phyloP scores from a whole-genome alignment of 2,797 vertebrate species.

The Macrochelys suwanniensis region DNA sequence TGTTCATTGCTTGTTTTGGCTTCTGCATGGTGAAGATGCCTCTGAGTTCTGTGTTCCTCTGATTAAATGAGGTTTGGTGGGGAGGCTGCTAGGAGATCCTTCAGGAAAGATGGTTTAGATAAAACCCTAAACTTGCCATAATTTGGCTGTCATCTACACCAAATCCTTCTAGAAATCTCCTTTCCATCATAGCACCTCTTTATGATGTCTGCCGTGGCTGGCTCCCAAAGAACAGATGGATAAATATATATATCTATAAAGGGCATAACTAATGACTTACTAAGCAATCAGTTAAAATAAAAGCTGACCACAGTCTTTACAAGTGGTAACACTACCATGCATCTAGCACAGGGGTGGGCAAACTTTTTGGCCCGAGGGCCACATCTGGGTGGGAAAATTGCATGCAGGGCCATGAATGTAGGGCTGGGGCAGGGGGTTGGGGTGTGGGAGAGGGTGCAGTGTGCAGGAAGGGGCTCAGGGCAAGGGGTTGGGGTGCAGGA shows the following conservation, averaged over 20 bases:
- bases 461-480: too few species aligned
- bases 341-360: neutral
- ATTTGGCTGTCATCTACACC: neutral
- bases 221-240: neutral
- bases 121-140: neutral
- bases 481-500: too few species aligned
- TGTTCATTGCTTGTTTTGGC: conserved; percentile 3
- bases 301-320: neutral
- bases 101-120: neutral
- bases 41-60: neutral
- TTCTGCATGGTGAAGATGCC: neutral
- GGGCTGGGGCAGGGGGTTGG: too few species aligned
- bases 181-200: neutral
- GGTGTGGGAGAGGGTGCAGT: too few species aligned
- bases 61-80: neutral
- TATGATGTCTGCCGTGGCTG: neutral
- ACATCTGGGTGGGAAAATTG: too few species aligned
- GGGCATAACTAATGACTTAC: neutral
- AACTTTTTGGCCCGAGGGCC: too few species aligned
- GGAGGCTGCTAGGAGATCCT: neutral
- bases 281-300: neutral
- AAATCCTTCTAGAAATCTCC: neutral
- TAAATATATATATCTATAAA: neutral
- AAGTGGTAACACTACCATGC: neutral
- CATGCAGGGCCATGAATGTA: too few species aligned